Evolutionary conservation across 2,888 invertebrate species (phyloP).

Genomic region (Sericinus montela): DNA sequence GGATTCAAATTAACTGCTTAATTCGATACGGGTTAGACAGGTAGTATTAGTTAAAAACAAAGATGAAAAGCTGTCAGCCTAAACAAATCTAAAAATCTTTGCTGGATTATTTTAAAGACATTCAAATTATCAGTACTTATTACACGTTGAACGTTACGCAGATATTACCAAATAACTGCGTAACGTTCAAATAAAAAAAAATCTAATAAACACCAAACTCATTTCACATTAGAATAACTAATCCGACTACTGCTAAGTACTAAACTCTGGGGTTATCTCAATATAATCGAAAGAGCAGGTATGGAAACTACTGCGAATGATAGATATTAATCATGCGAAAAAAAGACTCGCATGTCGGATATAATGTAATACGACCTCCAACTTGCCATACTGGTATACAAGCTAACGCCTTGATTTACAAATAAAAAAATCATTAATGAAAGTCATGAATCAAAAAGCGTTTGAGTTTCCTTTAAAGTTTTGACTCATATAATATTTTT

Average conservation of each 20-base stretch:
- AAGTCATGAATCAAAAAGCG: slow-evolving; percentile 13
- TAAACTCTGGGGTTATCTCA: slow-evolving; percentile 16
- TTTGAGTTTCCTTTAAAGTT: slow-evolving; percentile 3
- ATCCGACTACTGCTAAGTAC: slow-evolving; percentile 13
- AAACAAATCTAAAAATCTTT: too few species aligned
- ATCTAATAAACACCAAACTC: slow-evolving; percentile 1
- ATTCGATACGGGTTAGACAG: too few species aligned
- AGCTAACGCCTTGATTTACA: slow-evolving; percentile 9
- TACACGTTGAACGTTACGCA: too few species aligned
- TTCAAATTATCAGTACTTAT: not conserved
- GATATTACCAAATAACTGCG: too few species aligned
- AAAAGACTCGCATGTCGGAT: slow-evolving; percentile 10
- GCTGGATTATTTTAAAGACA: too few species aligned
- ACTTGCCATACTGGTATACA: slow-evolving; percentile 17
- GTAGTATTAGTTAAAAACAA: too few species aligned
- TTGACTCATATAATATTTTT: slow-evolving; percentile 1
- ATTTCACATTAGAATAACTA: slow-evolving; percentile 10
- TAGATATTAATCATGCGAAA: slow-evolving; percentile 18
- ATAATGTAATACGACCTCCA: slow-evolving; percentile 11
- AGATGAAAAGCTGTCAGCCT: too few species aligned
- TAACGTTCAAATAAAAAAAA: not conserved
- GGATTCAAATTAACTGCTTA: too few species aligned
- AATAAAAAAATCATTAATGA: slow-evolving; percentile 18
- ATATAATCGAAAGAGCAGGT: slow-evolving; percentile 6
- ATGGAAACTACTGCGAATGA: slow-evolving; percentile 20